Evolutionary conservation across 2,888 invertebrate genomes (phyloP).

Genomic region (Cosmopolites sordidus): DNA sequence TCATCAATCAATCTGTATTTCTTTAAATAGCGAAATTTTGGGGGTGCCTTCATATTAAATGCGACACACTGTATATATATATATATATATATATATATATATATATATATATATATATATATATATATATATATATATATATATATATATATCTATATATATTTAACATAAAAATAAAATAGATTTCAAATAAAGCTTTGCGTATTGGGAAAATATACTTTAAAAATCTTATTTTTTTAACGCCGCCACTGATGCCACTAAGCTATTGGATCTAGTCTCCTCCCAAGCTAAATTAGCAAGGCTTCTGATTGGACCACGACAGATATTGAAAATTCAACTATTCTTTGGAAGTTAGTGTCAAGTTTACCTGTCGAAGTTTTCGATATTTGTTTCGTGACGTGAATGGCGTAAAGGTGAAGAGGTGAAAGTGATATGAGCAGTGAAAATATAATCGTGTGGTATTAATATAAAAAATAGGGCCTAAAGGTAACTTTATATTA

Average conservation of each 20-base stretch:
- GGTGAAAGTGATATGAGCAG: neutral
- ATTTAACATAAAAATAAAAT: too few species aligned
- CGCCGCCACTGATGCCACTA: slow-evolving; percentile 4
- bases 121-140: too few species aligned
- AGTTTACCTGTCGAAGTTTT: slow-evolving; percentile 8
- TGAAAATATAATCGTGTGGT: neutral
- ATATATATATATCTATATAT: too few species aligned
- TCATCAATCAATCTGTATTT: too few species aligned
- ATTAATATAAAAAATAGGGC: neutral
- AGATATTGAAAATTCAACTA: slow-evolving; percentile 4
- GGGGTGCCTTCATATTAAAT: too few species aligned
- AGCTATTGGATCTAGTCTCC: slow-evolving; percentile 18
- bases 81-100: too few species aligned
- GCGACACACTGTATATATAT: too few species aligned
- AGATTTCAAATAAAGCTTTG: too few species aligned
- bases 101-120: too few species aligned
- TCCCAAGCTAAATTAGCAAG: slow-evolving; percentile 14
- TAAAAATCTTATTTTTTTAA: too few species aligned
- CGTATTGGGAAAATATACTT: too few species aligned
- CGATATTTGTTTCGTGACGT: neutral
- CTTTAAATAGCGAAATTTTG: too few species aligned
- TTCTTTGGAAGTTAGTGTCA: slow-evolving; percentile 7
- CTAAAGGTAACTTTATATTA: neutral
- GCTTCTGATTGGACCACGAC: slow-evolving; percentile 34
- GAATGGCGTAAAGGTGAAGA: neutral